phyloP scores from a whole-genome alignment of 1,140 invertebrate species.

The Solen grandis region DNA sequence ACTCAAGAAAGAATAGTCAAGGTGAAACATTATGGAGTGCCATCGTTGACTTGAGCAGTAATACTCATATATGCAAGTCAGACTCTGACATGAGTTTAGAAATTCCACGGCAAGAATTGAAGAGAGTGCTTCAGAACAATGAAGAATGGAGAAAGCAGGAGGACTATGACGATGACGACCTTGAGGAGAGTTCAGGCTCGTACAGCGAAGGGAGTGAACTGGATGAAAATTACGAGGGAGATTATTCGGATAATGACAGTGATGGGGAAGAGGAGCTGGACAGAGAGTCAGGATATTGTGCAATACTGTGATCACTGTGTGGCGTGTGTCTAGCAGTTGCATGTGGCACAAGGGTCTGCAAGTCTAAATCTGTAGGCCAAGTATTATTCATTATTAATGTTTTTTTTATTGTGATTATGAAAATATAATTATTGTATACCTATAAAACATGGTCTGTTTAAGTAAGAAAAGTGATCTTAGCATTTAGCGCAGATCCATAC shows the following conservation, averaged over 20 bases:
- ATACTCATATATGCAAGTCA: not conserved
- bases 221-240: constrained; percentile 53
- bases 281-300: constrained; percentile 32
- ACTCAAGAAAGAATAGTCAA: not conserved
- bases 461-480: no score
- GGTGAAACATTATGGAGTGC: not conserved
- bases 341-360: no score
- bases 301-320: no score
- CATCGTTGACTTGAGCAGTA: not conserved
- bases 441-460: no score
- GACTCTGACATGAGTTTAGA: not conserved
- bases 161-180: not conserved
- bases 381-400: no score
- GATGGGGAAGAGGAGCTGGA: constrained; percentile 52
- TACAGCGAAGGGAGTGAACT: constrained; percentile 19
- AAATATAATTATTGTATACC: no score
- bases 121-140: not conserved
- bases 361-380: no score
- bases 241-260: constrained; percentile 50
- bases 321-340: no score
- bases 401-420: no score
- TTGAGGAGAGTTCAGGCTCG: constrained; percentile 11
- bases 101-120: not conserved
- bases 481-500: no score
- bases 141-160: not conserved